Conservation (phyloP, 2,797 vertebrate species). For the Borostomias antarcticus region DNA sequence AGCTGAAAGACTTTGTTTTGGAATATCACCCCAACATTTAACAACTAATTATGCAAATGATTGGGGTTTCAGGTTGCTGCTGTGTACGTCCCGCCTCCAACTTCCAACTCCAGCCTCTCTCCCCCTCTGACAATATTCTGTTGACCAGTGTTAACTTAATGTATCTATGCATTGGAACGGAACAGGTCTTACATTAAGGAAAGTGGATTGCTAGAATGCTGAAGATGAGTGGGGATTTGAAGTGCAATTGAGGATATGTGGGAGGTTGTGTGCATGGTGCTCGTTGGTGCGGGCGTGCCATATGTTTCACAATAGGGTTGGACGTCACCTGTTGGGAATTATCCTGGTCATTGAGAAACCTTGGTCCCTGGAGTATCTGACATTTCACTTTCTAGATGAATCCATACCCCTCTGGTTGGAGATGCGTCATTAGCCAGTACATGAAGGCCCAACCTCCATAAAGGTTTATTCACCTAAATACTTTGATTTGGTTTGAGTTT, state of each 20-base stretch:
- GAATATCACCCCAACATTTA: too few relatives aligned
- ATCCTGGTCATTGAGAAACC: too few relatives aligned
- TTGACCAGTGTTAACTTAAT: slow-evolving; percentile 57
- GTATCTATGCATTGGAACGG: slow-evolving; percentile 83
- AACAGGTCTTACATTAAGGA: slow-evolving; percentile 39
- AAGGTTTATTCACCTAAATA: too few relatives aligned
- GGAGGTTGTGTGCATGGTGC: not conserved
- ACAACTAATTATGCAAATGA: slow-evolving; percentile 1
- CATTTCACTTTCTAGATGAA: too few relatives aligned
- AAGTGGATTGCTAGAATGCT: not conserved
- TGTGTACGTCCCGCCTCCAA: not conserved
- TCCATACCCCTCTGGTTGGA: too few relatives aligned
- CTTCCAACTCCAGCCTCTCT: not conserved
- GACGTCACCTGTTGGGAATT: too few relatives aligned
- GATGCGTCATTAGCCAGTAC: too few relatives aligned
- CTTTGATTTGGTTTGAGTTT: too few relatives aligned
- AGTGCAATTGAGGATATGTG: not conserved
- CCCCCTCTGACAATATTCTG: not conserved
- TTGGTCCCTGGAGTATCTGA: too few relatives aligned
- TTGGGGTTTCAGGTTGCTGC: slow-evolving; percentile 5
- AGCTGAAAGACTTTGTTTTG: not conserved
- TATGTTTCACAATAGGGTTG: too few relatives aligned
- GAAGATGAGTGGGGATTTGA: not conserved
- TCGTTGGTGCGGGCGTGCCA: too few relatives aligned
- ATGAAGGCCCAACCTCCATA: slow-evolving; percentile 2